Percentiles rank a stretch among this genome's conserved stretches.
Conservation (phyloP, 1,140 invertebrate genomes). For the Listronotus oregonensis region DNA sequence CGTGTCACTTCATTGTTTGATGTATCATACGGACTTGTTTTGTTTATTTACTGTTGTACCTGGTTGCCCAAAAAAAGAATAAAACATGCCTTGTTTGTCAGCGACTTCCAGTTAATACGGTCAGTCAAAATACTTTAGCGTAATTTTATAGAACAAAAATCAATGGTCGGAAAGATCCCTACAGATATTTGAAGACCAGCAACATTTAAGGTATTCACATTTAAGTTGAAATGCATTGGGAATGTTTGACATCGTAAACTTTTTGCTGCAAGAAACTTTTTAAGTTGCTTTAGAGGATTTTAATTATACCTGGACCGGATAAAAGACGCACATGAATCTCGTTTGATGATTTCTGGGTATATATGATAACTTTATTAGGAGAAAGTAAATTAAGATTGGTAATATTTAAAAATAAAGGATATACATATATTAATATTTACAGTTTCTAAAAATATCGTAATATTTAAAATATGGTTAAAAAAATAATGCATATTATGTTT, state of each 20-base stretch:
- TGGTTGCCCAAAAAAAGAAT: background rate
- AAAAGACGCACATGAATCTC: constrained; percentile 14
- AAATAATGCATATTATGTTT: too few relatives aligned
- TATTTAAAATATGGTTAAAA: too few relatives aligned
- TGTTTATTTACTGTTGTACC: background rate
- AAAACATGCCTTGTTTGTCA: constrained; percentile 34
- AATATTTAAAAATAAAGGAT: too few relatives aligned
- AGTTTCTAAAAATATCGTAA: too few relatives aligned
- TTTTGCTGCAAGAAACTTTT: constrained; percentile 32
- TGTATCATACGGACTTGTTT: background rate
- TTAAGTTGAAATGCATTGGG: constrained; percentile 45
- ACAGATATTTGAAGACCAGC: constrained; percentile 41
- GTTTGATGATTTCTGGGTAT: background rate
- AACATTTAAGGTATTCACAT: constrained; percentile 46
- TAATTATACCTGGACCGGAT: constrained; percentile 11
- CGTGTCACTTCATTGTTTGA: constrained; percentile 5
- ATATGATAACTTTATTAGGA: constrained; percentile 25
- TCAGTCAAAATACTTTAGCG: constrained; percentile 42
- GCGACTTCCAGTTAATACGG: constrained; percentile 43
- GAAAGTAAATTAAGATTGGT: background rate
- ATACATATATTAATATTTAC: too few relatives aligned
- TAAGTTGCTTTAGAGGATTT: constrained; percentile 11
- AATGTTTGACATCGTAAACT: constrained; percentile 41
- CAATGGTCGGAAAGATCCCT: constrained; percentile 42
- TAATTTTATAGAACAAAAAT: constrained; percentile 47